These are phyloP conservation scores for Cololabis saira DNA, from an alignment of 2,113 vertebrate genomes.

Conservation along the genomic window DNA sequence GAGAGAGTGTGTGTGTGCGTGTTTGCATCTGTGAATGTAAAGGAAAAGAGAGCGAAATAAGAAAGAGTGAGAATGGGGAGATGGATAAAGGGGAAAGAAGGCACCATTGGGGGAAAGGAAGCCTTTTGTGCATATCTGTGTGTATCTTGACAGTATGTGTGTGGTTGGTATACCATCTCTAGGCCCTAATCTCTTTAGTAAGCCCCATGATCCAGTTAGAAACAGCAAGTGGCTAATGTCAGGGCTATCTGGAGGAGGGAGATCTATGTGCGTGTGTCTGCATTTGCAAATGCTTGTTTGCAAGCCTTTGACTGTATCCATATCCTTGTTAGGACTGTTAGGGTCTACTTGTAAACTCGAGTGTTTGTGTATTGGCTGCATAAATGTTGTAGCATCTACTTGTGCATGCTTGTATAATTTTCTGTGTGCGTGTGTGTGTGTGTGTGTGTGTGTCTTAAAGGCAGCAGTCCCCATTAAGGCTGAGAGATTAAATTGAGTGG, in stretches of 20 bases:
- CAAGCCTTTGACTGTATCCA: slow-evolving; percentile 4
- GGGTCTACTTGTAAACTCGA: slow-evolving; percentile 21
- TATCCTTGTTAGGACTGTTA: slow-evolving; percentile 23
- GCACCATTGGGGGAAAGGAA: slow-evolving; percentile 21
- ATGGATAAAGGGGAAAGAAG: slow-evolving; percentile 36
- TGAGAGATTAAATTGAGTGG: slow-evolving; percentile 70
- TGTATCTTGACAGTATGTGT: slow-evolving; percentile 32
- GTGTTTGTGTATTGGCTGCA: slow-evolving; percentile 25
- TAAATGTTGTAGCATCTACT: slow-evolving; percentile 30
- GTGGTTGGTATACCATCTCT: slow-evolving; percentile 75
- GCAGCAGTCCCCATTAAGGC: slow-evolving; percentile 64
- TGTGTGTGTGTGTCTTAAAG: slow-evolving; percentile 54
- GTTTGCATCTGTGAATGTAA: neutral
- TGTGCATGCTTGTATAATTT: slow-evolving; percentile 5
- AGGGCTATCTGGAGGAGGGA: slow-evolving; percentile 89
- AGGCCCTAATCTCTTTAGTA: slow-evolving; percentile 93
- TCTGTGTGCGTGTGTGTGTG: slow-evolving; percentile 5
- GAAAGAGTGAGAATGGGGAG: slow-evolving; percentile 8
- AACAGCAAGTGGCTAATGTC: slow-evolving; percentile 89
- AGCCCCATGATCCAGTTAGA: slow-evolving; percentile 93
- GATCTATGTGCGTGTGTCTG: slow-evolving; percentile 27
- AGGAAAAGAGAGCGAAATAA: neutral
- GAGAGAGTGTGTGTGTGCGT: neutral
- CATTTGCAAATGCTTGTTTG: slow-evolving; percentile 27
- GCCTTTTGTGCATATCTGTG: slow-evolving; percentile 23